Evolutionary conservation across 2,797 vertebrate genomes (phyloP), one percentile per base, ranked within the genome.

Genomic region (Esox lucius): DNA sequence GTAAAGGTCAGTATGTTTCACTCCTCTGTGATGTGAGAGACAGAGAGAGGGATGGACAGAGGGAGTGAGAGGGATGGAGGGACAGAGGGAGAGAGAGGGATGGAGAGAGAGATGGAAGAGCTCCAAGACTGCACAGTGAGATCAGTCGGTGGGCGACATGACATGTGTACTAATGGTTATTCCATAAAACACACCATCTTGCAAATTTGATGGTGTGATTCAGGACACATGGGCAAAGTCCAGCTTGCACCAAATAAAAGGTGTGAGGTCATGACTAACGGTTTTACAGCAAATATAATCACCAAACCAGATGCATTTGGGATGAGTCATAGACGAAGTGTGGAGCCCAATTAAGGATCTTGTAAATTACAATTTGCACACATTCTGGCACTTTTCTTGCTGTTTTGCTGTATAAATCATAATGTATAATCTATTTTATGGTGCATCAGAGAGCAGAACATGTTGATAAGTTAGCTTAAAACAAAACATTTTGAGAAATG

Each of bases 201-300:
- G 42, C 42, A 46, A 46, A 46, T 46, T 11, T 46, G 9, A 11
- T 3, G 0, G 42, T 46, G 42, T 13, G 42, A 46, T 46, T 46
- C 12, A 46, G 9, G 42, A 46, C 42, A 12, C 42, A 0, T 9
- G 12, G 42, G 42, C 42, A 46, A 5, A 46, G 1, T 46, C 42
- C 12, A 65, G 42, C 13, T 69, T 79, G 82, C 79, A 77, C n/a
- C 19, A 12, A 7, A 26, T 3, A 51, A 73, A 78, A 82, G 79
- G 75, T 82, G 74, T 78, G 12, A 62, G 19, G 33, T 53, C 70
- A 61, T 81, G 81, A 88, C 70, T 81, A 83, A 81, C 39, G 33
- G 35, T 12, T 46, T 13, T 46, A 46, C 65, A 66, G 12, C 4
- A 22, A 8, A 19, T 22, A 24, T 11, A 70, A 70, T 11, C 59